Conservation (phyloP, 2,797 vertebrate genomes). For the Semotilus atromaculatus region DNA sequence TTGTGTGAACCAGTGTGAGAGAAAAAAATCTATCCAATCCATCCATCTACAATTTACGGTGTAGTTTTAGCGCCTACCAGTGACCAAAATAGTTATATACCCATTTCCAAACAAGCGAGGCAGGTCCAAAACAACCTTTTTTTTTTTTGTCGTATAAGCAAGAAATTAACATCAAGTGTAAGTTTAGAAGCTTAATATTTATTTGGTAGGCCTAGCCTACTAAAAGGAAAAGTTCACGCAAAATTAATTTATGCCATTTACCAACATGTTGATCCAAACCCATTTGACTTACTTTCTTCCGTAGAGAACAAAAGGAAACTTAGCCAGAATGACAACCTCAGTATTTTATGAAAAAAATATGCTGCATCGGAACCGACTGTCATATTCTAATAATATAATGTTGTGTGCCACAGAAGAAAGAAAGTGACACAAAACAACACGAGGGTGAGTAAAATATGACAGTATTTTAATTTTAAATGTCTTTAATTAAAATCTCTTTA, state of each 20-base stretch:
- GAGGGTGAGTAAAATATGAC: background rate
- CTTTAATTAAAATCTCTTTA: background rate
- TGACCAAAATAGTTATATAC: constrained; percentile 52
- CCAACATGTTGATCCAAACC: background rate
- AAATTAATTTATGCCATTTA: background rate
- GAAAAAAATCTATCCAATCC: background rate
- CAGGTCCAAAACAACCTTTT: background rate
- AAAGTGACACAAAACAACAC: background rate
- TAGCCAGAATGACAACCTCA: background rate
- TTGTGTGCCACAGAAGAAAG: background rate
- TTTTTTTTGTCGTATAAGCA: background rate
- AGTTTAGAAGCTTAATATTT: background rate
- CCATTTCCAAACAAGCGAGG: constrained; percentile 25
- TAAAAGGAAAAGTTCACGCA: background rate
- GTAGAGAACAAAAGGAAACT: background rate
- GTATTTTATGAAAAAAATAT: background rate
- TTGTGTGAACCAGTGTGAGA: background rate
- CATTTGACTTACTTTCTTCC: background rate
- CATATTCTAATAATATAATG: background rate
- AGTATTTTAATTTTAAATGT: background rate
- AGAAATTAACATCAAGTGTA: background rate
- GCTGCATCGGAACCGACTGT: background rate
- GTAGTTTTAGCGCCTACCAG: constrained; percentile 68
- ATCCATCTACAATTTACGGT: background rate
- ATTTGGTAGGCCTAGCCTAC: no score